Evolutionary conservation across 2,888 invertebrate species (phyloP).

Genomic region (Pharmacophagus antenor): DNA sequence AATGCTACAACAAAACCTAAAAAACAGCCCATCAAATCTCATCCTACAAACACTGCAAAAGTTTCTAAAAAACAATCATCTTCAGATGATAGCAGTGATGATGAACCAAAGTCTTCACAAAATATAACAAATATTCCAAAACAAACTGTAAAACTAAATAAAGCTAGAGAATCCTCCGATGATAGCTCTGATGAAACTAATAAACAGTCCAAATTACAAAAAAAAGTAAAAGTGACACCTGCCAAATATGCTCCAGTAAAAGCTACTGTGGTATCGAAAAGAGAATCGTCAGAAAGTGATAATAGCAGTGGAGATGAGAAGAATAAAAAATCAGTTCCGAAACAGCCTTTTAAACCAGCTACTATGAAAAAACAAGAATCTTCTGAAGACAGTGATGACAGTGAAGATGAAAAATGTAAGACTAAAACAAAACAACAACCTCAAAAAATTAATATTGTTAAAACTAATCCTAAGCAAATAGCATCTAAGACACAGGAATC

Average conservation of each 20-base stretch:
- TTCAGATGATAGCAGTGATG: slow-evolving; percentile 48
- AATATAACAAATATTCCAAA: slow-evolving; percentile 32
- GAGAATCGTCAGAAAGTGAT: slow-evolving; percentile 59
- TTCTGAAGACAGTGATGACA: slow-evolving; percentile 49
- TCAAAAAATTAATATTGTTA: slow-evolving; percentile 8
- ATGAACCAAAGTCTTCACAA: slow-evolving; percentile 39
- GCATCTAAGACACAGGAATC: slow-evolving; percentile 44
- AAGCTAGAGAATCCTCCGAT: slow-evolving; percentile 53
- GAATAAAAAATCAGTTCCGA: slow-evolving; percentile 46
- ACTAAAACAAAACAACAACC: slow-evolving; percentile 19
- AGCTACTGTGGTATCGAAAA: slow-evolving; percentile 48
- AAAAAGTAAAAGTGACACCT: slow-evolving; percentile 31
- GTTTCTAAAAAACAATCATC: slow-evolving; percentile 50
- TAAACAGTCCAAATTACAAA: slow-evolving; percentile 48
- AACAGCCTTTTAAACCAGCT: slow-evolving; percentile 38
- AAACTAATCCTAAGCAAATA: slow-evolving; percentile 34
- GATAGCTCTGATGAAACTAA: slow-evolving; percentile 58
- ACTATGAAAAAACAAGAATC: slow-evolving; percentile 53
- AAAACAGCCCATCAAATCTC: slow-evolving; percentile 46
- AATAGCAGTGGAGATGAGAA: slow-evolving; percentile 65
- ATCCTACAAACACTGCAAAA: slow-evolving; percentile 36
- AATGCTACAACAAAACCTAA: slow-evolving; percentile 49
- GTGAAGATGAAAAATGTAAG: slow-evolving; percentile 36
- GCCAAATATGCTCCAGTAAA: slow-evolving; percentile 38
- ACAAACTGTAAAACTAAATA: slow-evolving; percentile 35